Evolutionary conservation across 2,797 vertebrate species (phyloP).

Genomic region (Poecilia wingei): DNA sequence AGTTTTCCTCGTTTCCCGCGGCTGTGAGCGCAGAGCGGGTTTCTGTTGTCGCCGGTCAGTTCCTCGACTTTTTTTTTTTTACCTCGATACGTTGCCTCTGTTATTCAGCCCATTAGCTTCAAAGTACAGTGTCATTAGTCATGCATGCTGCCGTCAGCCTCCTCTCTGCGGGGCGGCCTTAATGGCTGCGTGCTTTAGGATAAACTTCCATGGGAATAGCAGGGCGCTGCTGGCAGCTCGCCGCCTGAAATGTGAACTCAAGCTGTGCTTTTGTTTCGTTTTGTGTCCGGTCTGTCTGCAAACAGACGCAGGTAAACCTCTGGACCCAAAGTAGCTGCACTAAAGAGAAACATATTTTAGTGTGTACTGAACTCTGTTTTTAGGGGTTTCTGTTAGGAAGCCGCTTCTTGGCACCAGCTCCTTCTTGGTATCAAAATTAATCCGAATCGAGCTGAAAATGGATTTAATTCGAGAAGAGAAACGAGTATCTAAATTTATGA

Average conservation of each 20-base stretch:
- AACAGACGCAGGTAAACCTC: conserved; percentile 42
- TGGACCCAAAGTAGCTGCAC: conserved; percentile 6
- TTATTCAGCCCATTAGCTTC: conserved; percentile 57
- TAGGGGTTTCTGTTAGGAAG: not conserved
- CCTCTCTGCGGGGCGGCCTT: conserved; percentile 44
- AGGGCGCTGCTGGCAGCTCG: conserved; percentile 40
- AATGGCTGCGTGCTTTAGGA: conserved; percentile 42
- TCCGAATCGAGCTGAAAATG: not conserved
- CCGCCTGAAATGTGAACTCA: conserved; percentile 38
- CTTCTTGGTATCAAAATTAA: no score
- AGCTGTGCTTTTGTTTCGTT: conserved; percentile 55
- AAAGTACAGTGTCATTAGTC: conserved; percentile 53
- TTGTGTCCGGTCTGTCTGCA: conserved; percentile 22
- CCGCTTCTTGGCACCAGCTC: not conserved
- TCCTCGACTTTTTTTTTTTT: conserved; percentile 14
- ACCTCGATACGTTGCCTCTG: conserved; percentile 29
- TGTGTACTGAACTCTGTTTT: not conserved
- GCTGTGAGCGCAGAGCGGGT: conserved; percentile 13
- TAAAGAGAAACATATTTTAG: not conserved
- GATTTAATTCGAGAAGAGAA: not conserved
- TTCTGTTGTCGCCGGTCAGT: conserved; percentile 23
- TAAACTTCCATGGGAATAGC: conserved; percentile 39
- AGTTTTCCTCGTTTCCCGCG: conserved; percentile 10
- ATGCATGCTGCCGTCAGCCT: conserved; percentile 47
- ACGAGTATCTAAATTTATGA: no score